These are phyloP conservation scores for Epinotia brunnichana DNA, from an alignment of 2,888 invertebrate species.

Conservation along the genomic window DNA sequence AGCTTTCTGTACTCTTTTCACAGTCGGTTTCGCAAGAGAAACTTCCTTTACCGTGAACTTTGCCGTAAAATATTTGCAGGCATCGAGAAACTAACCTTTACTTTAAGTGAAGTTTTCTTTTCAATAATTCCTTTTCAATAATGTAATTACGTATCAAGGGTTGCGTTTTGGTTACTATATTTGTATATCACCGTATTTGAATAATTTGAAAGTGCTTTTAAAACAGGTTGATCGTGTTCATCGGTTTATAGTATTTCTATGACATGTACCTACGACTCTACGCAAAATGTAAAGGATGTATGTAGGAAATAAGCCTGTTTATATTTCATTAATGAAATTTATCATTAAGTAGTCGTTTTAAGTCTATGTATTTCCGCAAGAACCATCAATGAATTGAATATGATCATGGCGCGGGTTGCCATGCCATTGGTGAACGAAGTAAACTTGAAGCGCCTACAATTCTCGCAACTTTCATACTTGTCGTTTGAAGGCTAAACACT, in stretches of 20 bases:
- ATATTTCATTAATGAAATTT: too few species aligned
- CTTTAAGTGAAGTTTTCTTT: neutral
- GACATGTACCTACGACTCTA: too few species aligned
- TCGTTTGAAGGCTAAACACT: neutral
- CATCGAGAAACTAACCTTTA: neutral
- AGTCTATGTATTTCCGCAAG: neutral
- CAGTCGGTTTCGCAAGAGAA: conserved; percentile 29
- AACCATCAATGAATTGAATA: neutral
- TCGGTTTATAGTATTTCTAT: too few species aligned
- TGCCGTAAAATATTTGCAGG: neutral
- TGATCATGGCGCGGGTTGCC: neutral
- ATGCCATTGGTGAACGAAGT: neutral
- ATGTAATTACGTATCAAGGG: too few species aligned
- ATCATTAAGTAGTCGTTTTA: too few species aligned
- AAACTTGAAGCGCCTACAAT: neutral
- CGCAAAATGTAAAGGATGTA: too few species aligned
- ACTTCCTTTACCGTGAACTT: conserved; percentile 14
- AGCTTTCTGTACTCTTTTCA: conserved; percentile 21
- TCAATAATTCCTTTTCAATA: too few species aligned
- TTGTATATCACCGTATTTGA: too few species aligned
- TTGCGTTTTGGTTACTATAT: too few species aligned
- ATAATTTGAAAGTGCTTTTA: too few species aligned
- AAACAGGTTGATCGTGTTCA: too few species aligned
- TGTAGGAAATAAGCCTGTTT: too few species aligned
- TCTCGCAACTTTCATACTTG: neutral